Evolutionary conservation across 1,140 invertebrate genomes (phyloP).

Genomic region (Leguminivora glycinivorella): DNA sequence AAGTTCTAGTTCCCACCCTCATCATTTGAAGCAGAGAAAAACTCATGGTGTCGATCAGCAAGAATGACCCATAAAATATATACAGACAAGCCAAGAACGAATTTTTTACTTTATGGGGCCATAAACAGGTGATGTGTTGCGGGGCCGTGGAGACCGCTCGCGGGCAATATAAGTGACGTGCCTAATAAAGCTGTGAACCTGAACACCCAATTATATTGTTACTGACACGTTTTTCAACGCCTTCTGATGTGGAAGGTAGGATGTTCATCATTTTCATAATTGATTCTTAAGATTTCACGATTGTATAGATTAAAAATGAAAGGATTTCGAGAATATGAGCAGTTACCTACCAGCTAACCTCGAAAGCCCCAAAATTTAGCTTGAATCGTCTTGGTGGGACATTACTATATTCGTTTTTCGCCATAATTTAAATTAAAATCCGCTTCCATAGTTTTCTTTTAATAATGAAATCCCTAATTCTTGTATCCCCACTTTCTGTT

Average conservation of each 20-base stretch:
- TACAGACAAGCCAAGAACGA: constrained; percentile 42
- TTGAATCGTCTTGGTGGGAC: too few relatives aligned
- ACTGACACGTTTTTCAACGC: constrained; percentile 28
- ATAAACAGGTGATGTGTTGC: constrained; percentile 38
- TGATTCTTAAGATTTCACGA: constrained; percentile 9
- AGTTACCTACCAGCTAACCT: too few relatives aligned
- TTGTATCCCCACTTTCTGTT: too few relatives aligned
- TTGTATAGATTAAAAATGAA: neutral
- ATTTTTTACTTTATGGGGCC: constrained; percentile 48
- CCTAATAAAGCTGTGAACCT: constrained; percentile 24
- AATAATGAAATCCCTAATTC: too few relatives aligned
- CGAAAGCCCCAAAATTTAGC: too few relatives aligned
- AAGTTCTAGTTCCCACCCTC: constrained; percentile 13
- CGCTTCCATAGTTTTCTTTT: too few relatives aligned
- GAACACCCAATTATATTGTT: constrained; percentile 18
- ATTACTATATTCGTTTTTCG: too few relatives aligned
- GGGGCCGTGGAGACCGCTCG: neutral
- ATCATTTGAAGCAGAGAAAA: constrained; percentile 35
- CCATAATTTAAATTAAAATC: too few relatives aligned
- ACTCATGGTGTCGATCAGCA: constrained; percentile 40
- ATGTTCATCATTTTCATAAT: constrained; percentile 13
- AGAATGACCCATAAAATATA: constrained; percentile 45
- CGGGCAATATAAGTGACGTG: constrained; percentile 22
- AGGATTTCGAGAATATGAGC: neutral
- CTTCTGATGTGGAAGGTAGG: neutral